Base-by-base conservation (phyloP, 2,888 invertebrate species). In the Drosophila nigricruria region DNA sequence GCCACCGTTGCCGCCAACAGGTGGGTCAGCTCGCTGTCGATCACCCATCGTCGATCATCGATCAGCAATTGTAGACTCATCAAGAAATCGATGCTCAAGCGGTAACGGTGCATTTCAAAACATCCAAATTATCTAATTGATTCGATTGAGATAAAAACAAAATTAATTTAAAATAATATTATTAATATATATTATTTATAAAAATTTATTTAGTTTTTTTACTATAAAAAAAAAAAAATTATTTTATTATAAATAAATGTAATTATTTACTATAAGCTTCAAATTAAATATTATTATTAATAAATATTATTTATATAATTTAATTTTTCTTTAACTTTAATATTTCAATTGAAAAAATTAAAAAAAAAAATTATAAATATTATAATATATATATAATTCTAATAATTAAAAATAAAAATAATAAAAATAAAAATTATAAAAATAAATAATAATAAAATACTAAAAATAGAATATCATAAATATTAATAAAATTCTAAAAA, bases 1-100 rank as follows among this genome's bases (percentile, higher is more conserved):
- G 75, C 77, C 71, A 68, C 73, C 43, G 71, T 50, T 54, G 54
- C 70, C 54, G 25, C 68, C 38, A 53, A n/a, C 67, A 68, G 67
- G 67, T 68, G 69, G 61, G 34, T 57, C 59, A 53, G 45, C 45
- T 70, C 18, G n/a, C 59, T 25, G 53, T 58, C 53, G 42, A 54
- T 70, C 47, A 50, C 20, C 34, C 52, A 50, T 45, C 32, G 30
- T 27, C 40, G 27, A 68, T 70, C 70, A 49, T 14, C 34, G 50
- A 65, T 54, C 54, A 45, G 10, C 54, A n/a, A 30, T 49, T 27
- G 45, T 40, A 36, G 32, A 67, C 38, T 42, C 32, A 27, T 36
- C 57, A 23, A 43, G 23, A 20, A 43, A 57, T 43, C 32, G 30
- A 23, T 58, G 43, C 57, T 23, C 34, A 10, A 47, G 27, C n/a